Evolutionary conservation across 2,888 invertebrate genomes (phyloP).

Genomic region (Proisotoma minuta): DNA sequence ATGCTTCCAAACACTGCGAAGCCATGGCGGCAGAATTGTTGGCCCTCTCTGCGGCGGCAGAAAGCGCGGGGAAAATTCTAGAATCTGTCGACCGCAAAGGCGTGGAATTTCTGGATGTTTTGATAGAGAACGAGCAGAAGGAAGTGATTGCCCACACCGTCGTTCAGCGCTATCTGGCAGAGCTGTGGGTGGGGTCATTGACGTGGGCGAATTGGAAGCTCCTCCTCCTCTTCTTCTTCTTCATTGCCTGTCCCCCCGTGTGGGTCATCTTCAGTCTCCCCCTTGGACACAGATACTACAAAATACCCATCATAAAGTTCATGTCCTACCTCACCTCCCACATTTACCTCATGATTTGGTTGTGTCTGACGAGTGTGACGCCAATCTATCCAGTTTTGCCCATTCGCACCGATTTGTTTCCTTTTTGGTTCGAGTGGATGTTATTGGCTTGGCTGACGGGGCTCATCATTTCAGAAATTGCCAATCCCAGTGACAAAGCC

Average conservation of each 20-base stretch:
- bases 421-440: conserved; percentile 95
- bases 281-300: conserved; percentile 82
- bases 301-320: conserved; percentile 99
- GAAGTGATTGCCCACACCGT: conserved; percentile 92
- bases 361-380: conserved; percentile 82
- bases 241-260: conserved; percentile 89
- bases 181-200: conserved; percentile 95
- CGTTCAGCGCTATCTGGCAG: conserved; percentile 92
- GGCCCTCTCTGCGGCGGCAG: conserved; percentile 86
- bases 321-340: conserved; percentile 99
- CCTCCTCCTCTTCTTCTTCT: conserved; percentile 83
- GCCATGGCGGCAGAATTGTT: conserved; percentile 94
- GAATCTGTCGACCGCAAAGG: conserved; percentile 92
- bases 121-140: conserved; percentile 98
- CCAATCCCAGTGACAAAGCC: conserved; percentile 92
- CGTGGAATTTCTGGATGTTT: conserved; percentile 89
- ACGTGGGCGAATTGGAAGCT: conserved; percentile 96
- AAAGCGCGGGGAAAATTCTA: conserved; percentile 88
- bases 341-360: conserved; percentile 90
- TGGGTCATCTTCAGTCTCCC: conserved; percentile 95
- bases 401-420: conserved; percentile 67
- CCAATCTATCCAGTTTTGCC: conserved; percentile 70
- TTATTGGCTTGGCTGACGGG: conserved; percentile 92
- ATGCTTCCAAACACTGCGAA: conserved; percentile 94
- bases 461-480: conserved; percentile 77